Conservation (phyloP, 2,113 vertebrate genomes). For the Bolborhynchus lineola region DNA sequence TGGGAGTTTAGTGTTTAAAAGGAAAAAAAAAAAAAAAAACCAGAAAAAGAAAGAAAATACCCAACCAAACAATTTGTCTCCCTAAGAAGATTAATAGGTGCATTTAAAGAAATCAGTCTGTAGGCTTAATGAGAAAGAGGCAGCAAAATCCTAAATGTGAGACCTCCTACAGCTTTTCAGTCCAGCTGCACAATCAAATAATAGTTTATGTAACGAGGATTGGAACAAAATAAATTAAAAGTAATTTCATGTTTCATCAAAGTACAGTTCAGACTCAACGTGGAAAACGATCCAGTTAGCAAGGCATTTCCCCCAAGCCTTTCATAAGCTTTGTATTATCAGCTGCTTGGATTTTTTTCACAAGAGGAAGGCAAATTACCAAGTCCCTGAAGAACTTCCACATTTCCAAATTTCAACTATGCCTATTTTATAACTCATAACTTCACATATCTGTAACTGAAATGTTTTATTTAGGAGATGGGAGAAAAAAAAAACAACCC, state of each 20-base stretch:
- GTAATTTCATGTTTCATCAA: constrained; percentile 55
- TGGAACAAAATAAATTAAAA: constrained; percentile 64
- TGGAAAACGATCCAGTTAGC: background rate
- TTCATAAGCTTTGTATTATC: constrained; percentile 6
- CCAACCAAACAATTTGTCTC: constrained; percentile 36
- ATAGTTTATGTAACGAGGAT: constrained; percentile 54
- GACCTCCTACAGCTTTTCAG: constrained; percentile 49
- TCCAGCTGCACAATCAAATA: constrained; percentile 51
- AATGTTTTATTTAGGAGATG: constrained; percentile 46
- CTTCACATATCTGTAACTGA: constrained; percentile 22
- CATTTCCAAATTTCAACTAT: constrained; percentile 6
- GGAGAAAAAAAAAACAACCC: background rate
- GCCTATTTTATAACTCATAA: constrained; percentile 18
- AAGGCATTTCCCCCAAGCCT: background rate
- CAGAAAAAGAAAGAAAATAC: background rate
- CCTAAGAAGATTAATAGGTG: constrained; percentile 61
- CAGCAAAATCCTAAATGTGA: constrained; percentile 55
- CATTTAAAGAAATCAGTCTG: constrained; percentile 56
- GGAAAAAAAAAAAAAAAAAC: background rate
- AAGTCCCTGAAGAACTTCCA: constrained; percentile 39
- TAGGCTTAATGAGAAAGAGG: constrained; percentile 56
- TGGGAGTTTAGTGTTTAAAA: background rate
- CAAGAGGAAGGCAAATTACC: constrained; percentile 29
- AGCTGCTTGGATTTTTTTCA: constrained; percentile 1
- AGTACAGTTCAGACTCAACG: background rate